These are phyloP conservation scores for Agrypnus murinus DNA, from an alignment of 2,888 invertebrate species.

Conservation along the genomic window DNA sequence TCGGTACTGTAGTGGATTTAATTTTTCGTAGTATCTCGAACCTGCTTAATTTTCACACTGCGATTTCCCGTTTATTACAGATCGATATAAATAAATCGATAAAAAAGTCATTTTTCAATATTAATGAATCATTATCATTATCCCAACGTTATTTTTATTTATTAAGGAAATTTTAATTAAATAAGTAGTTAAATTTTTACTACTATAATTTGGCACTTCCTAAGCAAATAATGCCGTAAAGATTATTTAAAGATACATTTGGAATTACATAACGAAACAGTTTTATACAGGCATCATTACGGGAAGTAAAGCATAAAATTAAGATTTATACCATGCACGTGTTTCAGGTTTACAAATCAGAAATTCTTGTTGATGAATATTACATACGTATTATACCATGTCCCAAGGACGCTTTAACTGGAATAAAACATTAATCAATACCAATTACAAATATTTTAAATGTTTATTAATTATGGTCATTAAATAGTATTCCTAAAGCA, in stretches of 20 bases:
- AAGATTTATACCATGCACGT: conserved; percentile 44
- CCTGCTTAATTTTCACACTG: no score
- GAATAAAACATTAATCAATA: conserved; percentile 11
- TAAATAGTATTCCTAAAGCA: no score
- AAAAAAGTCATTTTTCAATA: background rate
- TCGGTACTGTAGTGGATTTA: no score
- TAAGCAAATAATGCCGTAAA: background rate
- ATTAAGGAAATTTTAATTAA: no score
- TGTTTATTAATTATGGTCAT: background rate
- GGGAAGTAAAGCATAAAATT: conserved; percentile 42
- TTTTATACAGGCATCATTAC: conserved; percentile 19
- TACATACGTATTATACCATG: conserved; percentile 21
- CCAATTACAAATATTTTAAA: background rate
- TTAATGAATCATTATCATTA: background rate
- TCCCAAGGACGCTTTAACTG: conserved; percentile 15
- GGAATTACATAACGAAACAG: conserved; percentile 37
- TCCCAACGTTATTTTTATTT: background rate
- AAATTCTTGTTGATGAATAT: conserved; percentile 36
- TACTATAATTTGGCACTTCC: background rate
- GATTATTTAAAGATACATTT: conserved; percentile 21
- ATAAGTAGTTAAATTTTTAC: background rate
- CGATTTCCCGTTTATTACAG: no score
- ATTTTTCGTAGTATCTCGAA: no score
- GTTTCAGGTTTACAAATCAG: conserved; percentile 33
- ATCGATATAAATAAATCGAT: no score